Base-by-base conservation (phyloP, 2,797 vertebrate genomes). In the Distichodus sexfasciatus region DNA sequence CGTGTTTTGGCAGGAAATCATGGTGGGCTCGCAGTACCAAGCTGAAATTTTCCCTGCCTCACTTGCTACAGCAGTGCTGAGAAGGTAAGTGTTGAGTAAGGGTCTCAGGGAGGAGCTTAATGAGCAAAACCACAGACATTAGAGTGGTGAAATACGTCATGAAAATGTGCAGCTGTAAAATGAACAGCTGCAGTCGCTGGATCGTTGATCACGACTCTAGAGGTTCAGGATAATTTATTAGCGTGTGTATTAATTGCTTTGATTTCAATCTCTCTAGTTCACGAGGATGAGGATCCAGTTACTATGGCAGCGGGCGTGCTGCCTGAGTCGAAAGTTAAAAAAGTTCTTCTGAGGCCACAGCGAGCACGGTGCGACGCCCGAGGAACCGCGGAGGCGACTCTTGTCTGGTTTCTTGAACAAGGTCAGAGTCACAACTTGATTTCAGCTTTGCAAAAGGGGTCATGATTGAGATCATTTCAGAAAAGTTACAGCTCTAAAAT, bases 21-120 rank as follows among this genome's bases (percentile, higher is more conserved):
- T 94, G 94, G 86, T 95, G 40, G 94, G 94, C 57, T 90, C 88
- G 40, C 88, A 93, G 10, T 93, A 94, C 65, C 94, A 95, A 72
- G 94, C 94, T 74, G 93, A 94, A 84, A 94, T 95, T n/a, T n/a
- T 78, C 94, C 94, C 35, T 66, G 87, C 54, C 91, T 86, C 44
- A 82, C 86, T 50, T 90, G 88, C 77, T 88, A 83, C 62, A 88
- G 11, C 24, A 23, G 7, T 28, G n/a, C 26, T 12, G 8, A 4
- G 3, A 38, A 0, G 11, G 28, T 14, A 11, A 14, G 38, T 46
- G 4, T 19, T 44, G 14, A 4, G 53, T 1, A 54, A 24, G n/a
- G n/a, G n/a, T n/a, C n/a, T n/a, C n/a, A n/a, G n/a, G n/a, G n/a
- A n/a, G n/a, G n/a, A n/a, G n/a, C n/a, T n/a, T n/a, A 58, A 23